Conservation (phyloP, 2,797 vertebrate genomes). For the Coreius guichenoti region DNA sequence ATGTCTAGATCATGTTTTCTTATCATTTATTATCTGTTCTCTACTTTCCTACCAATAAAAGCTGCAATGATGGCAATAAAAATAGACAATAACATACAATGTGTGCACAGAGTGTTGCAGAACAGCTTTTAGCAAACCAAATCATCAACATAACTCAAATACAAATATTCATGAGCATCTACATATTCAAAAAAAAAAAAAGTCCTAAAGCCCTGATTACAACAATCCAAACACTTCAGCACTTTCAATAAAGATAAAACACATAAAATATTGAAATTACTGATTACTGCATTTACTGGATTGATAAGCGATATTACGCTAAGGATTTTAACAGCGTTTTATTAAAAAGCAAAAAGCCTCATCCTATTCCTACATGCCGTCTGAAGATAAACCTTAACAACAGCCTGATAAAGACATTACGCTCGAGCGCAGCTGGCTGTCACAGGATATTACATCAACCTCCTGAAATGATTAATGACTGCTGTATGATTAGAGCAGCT, state of each 20-base stretch:
- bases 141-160: constrained; percentile 15
- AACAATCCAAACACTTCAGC: not conserved
- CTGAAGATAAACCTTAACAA: constrained; percentile 37
- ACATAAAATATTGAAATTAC: not conserved
- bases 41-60: not conserved
- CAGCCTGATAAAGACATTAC: constrained; percentile 18
- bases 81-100: not conserved
- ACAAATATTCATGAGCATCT: not conserved
- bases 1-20: not conserved
- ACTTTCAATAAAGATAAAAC: constrained; percentile 2
- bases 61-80: not conserved
- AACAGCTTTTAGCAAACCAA: not conserved
- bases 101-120: not conserved
- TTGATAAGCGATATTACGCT: not conserved
- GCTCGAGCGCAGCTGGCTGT: constrained; percentile 8
- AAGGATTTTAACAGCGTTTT: not conserved
- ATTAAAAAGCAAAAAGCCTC: constrained; percentile 17
- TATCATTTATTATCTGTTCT: not conserved
- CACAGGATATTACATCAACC: constrained; percentile 37
- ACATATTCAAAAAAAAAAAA: not conserved
- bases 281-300: not conserved
- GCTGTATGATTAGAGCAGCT: constrained; percentile 36
- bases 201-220: constrained; percentile 11
- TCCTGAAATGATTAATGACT: constrained; percentile 40
- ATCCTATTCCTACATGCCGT: not conserved